Evolutionary conservation across 2,113 vertebrate species (phyloP).

Genomic region (Gambusia affinis): DNA sequence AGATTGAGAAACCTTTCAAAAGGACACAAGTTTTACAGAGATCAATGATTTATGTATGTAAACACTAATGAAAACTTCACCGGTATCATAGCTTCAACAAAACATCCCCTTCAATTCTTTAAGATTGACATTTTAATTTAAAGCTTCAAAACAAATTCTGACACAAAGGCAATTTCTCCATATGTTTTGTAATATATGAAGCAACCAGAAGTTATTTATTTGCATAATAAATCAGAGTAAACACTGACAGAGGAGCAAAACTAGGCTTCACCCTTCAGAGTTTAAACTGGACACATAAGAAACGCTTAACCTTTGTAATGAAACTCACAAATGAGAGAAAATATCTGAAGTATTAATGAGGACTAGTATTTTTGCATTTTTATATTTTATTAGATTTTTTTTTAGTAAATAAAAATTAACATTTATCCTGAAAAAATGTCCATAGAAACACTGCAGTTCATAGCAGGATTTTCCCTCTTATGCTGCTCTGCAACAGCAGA

Average conservation of each 20-base stretch:
- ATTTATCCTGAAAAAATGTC: too few species aligned
- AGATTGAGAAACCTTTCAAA: conserved; percentile 92
- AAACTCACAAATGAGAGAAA: too few species aligned
- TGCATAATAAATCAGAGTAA: too few species aligned
- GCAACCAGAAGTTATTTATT: background rate
- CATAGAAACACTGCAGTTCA: too few species aligned
- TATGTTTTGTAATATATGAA: background rate
- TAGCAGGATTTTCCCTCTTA: too few species aligned
- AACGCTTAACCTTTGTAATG: background rate
- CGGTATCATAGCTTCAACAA: background rate
- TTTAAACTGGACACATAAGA: background rate
- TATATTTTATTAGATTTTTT: too few species aligned
- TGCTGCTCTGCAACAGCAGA: too few species aligned
- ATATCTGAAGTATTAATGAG: too few species aligned
- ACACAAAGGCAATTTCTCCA: background rate
- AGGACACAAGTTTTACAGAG: background rate
- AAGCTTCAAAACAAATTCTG: background rate
- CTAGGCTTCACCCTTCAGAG: background rate
- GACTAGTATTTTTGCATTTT: too few species aligned
- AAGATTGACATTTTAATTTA: background rate
- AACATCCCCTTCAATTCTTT: background rate
- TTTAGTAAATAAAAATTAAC: too few species aligned
- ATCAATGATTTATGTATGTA: background rate
- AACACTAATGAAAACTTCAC: background rate
- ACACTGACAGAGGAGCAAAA: background rate